Conservation (phyloP, 2,797 vertebrate genomes). For the Karalla daura region DNA sequence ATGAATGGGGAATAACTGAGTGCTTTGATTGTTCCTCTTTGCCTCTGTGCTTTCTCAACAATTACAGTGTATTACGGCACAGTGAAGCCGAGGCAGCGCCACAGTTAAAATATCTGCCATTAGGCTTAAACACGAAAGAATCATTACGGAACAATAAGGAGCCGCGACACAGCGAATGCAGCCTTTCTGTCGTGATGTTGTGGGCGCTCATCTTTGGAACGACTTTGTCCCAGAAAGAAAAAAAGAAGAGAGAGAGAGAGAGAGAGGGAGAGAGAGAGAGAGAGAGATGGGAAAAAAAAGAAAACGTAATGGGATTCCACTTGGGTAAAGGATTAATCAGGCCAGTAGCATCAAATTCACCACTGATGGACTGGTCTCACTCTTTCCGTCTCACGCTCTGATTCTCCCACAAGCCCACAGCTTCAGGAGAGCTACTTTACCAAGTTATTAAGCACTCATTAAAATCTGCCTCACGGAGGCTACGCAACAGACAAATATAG, state of each 20-base stretch:
- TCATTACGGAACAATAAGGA: background rate
- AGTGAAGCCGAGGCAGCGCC: background rate
- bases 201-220: slow-evolving; percentile 25
- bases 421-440: background rate
- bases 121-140: background rate
- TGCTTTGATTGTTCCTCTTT: background rate
- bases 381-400: slow-evolving; percentile 21
- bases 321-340: slow-evolving; percentile 53
- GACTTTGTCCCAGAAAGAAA: slow-evolving; percentile 39
- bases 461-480: background rate
- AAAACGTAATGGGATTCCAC: slow-evolving; percentile 35
- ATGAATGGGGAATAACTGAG: slow-evolving; percentile 9
- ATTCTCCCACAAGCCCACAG: slow-evolving; percentile 1
- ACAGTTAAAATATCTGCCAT: background rate
- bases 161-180: background rate
- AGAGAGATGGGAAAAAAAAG: slow-evolving; percentile 20
- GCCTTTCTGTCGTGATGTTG: background rate
- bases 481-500: background rate
- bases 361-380: slow-evolving; percentile 20
- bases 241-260: slow-evolving; percentile 26
- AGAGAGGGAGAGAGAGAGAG: slow-evolving; percentile 17
- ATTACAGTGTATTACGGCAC: background rate
- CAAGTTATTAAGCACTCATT: background rate
- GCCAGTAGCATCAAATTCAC: slow-evolving; percentile 21
- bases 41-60: background rate